Base-by-base conservation (phyloP, 1,140 invertebrate species). In the Cylas formicarius region DNA sequence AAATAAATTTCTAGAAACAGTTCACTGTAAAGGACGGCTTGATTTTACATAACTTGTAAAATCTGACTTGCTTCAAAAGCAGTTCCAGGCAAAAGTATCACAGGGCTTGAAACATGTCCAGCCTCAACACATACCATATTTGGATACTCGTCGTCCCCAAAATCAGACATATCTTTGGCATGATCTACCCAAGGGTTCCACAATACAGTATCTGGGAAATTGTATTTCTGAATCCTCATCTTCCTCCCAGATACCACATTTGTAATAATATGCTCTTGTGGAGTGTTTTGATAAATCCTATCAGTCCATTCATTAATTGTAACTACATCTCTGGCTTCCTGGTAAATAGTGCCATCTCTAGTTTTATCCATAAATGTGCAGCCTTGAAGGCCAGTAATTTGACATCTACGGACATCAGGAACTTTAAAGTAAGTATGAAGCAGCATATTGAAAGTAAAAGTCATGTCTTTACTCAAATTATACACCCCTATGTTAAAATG, bases 151-250 rank as follows among this genome's bases (percentile, higher is more conserved):
- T 94, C 89, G 68, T 95, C 89, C 13, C 89, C 91, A 67, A 97
- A 92, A 69, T 97, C 92, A 1, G 79, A 74, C 68, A 94, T 91
- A 61, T 90, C 86, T 53, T 89, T 85, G 14, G 90, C 90, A 58
- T 88, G 84, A 50, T 94, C 88, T 32, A 84, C 72, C 91, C 92
- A 96, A 3, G 93, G 93, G 75, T 97, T 96, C 93, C 92, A 97
- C 33, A 97, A 78, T 48, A 96, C 91, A 38, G 88, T 93, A 61
- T 93, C 90, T 1, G 89, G 88, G 64, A 94, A 89, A 71, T 94
- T 94, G 62, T 90, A 89, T 65, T 93, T 94, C 61, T 90, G 84
- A 58, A 95, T 81, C 53, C 84, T 76, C 84, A 93, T 90, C 69
- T 90, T 91, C 32, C 87, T 72, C 5, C 88, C 86, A 43, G 87